These are phyloP conservation scores for Spondyliosoma cantharus DNA, from an alignment of 2,797 vertebrate species.

Conservation along the genomic window DNA sequence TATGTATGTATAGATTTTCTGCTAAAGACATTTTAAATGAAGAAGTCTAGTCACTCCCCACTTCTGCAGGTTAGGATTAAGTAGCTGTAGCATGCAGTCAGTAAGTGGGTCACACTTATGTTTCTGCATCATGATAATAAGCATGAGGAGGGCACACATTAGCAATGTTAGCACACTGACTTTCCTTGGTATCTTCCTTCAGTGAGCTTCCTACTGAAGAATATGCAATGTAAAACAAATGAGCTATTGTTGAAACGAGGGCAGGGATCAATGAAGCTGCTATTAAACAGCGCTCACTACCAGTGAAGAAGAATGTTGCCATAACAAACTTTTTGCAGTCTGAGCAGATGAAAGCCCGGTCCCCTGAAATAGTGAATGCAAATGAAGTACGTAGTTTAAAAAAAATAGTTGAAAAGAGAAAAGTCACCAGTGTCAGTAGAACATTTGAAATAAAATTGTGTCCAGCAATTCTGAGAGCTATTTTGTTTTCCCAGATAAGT, in stretches of 20 bases:
- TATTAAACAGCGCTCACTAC: not conserved
- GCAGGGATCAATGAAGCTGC: not conserved
- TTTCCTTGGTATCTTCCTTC: not conserved
- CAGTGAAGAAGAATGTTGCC: not conserved
- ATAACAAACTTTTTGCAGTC: not conserved
- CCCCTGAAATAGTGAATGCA: not conserved
- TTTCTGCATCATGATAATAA: no score
- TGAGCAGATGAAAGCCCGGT: not conserved
- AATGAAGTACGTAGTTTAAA: not conserved
- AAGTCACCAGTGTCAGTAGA: not conserved
- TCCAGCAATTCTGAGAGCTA: not conserved
- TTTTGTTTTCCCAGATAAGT: not conserved
- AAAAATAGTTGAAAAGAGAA: not conserved
- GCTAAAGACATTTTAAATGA: not conserved
- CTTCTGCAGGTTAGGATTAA: not conserved
- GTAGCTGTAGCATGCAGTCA: no score
- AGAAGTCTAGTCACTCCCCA: not conserved
- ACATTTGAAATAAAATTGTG: not conserved
- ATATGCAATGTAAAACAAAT: not conserved
- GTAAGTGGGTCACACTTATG: no score
- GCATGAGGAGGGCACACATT: not conserved
- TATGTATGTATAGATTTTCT: not conserved
- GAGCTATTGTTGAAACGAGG: not conserved
- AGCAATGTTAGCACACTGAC: not conserved
- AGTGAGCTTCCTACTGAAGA: not conserved